Base-by-base conservation (phyloP, 2,888 invertebrate species). In the Ecliptopera silaceata region DNA sequence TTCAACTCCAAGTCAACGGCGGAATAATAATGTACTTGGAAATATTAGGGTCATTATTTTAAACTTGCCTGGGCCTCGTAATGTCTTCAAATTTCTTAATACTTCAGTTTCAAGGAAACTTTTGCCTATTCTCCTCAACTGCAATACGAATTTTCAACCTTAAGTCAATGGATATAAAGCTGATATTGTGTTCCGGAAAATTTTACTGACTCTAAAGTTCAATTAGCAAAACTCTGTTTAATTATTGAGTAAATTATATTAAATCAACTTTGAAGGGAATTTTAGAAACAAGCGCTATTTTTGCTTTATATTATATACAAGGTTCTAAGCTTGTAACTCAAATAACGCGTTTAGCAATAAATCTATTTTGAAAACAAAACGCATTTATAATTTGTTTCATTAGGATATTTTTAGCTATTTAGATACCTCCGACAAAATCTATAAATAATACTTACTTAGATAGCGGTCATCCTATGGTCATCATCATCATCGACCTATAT, bases 31-130 rank as follows among this genome's bases (percentile, higher is more conserved):
- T 55, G 38, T 32, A 44, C 46, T 61, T 57, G 18, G 64, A 62
- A 64, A 64, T 60, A 56, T 58, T 58, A 64, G 59, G 18, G 47
- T 54, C 58, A 62, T 58, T 62, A 62, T 62, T 64, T 51, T 17
- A 56, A 61, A 61, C 50, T 65, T 63, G 63, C 51, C 54, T 29
- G 22, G 44, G 31, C 56, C 62, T 55, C 57, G 56, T 60, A 64
- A 64, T 61, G 57, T 61, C 63, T 56, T 63, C 61, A 61, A 64
- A 60, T 61, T 58, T 49, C 57, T 56, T 58, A 66, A 58, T 56
- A 58, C 58, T 59, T 45, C 49, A 39, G 34, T 43, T 49, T 38
- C 4, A 18, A 45, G 26, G 32, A 38, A 17, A 44, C 8, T 20
- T 44, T 56, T 15, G 34, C 38, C 32, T 17, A 32, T 53, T 53